Evolutionary conservation across 2,113 vertebrate genomes (phyloP).

Genomic region (Psilopsiagon aurifrons): DNA sequence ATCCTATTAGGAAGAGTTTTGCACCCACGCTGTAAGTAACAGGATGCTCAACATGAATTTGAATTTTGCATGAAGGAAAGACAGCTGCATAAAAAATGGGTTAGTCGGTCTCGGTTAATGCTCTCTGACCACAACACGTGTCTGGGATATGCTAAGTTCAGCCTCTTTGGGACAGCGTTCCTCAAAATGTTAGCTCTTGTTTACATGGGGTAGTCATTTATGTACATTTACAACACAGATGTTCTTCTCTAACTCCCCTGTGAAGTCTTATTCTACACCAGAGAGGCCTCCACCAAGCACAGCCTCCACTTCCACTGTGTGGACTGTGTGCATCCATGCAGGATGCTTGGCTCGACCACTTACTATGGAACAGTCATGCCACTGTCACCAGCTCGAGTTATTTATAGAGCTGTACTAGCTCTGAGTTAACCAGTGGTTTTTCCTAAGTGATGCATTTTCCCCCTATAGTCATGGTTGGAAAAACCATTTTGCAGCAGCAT

Average conservation of each 20-base stretch:
- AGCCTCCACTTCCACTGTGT: not conserved
- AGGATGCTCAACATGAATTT: not conserved
- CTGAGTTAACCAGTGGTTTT: not conserved
- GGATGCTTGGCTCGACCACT: not conserved
- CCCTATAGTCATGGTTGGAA: not conserved
- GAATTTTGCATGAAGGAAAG: not conserved
- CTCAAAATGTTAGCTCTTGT: not conserved
- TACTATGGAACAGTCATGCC: not conserved
- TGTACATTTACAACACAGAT: not conserved
- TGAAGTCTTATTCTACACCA: not conserved
- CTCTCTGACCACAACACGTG: not conserved
- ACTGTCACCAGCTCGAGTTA: not conserved
- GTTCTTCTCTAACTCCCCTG: not conserved
- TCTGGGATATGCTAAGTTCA: not conserved
- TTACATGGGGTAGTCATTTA: not conserved
- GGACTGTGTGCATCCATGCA: not conserved
- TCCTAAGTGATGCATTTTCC: not conserved
- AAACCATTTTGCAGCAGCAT: not conserved
- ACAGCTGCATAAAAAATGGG: not conserved
- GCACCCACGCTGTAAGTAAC: not conserved
- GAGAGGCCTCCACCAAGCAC: not conserved
- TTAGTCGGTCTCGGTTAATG: not conserved
- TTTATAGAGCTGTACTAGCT: not conserved
- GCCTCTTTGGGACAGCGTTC: not conserved
- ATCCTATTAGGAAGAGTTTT: not conserved